Base-by-base conservation (phyloP, 2,888 invertebrate species). In the Eristalis intricaria region DNA sequence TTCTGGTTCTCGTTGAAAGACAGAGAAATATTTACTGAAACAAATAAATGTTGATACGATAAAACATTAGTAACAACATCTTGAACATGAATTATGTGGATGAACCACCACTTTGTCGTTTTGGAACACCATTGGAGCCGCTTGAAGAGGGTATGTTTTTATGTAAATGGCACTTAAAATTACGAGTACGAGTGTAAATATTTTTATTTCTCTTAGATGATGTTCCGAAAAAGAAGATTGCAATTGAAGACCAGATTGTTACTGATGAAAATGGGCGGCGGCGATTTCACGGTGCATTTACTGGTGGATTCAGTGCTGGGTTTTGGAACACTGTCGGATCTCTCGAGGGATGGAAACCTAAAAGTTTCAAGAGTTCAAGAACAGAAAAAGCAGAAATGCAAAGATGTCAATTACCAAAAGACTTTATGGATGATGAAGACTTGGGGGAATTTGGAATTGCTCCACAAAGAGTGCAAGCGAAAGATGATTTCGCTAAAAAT, bases 391-490 rank as follows among this genome's bases (percentile, higher is more conserved):
- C 95, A 0, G 76, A 89, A 3, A 89, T 89, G 66, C 90, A 89
- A 4, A 40, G 89, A 56, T 89, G 89, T 56, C 97, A 97, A 92
- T 95, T 94, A 89, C 97, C 98, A 0, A 97, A 98, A 92, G 99
- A 99, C 93, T 99, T 97, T 91, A 99, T 99, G 99, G 99, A 99
- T 92, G 97, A 98, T 13, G 99, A 99, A 93, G 99, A 99, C 92
- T 94, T 97, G 29, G 96, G 97, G 2, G 97, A 98, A 91, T 97
- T 97, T 94, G 99, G 99, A 22, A 98, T 99, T 89, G 99, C 99
- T 0, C 99, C 99, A 0, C 96, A 96, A 88, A 95, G 95, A 1
- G 94, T 99, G 84, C 95, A 96, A 90, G 96, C 98, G 0, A 96
- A 96, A 1, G 95, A 95, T 15, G 96, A 97, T 89, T 99, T 97